Conservation (phyloP, 2,113 vertebrate genomes). For the Petromus typicus region DNA sequence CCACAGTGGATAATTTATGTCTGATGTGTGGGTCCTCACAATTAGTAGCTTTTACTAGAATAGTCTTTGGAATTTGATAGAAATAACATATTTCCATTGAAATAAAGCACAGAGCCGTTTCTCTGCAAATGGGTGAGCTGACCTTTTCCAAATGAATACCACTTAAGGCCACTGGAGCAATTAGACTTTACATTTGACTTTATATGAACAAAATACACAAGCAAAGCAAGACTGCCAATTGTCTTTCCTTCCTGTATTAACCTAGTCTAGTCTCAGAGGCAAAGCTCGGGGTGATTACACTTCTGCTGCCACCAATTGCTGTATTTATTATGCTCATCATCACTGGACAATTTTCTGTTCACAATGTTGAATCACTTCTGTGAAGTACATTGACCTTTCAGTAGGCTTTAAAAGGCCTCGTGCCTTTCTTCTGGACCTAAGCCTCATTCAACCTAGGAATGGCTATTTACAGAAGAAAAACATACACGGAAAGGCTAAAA, state of each 20-base stretch:
- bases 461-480: neutral
- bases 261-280: neutral
- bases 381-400: neutral
- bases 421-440: neutral
- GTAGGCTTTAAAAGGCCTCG: neutral
- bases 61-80: neutral
- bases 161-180: neutral
- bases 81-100: neutral
- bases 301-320: neutral
- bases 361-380: neutral
- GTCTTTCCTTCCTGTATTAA: neutral
- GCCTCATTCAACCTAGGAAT: neutral
- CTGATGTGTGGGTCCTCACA: neutral
- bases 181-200: neutral
- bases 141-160: constrained; percentile 2
- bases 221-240: neutral
- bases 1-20: neutral
- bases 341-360: neutral
- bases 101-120: neutral
- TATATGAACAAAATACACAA: neutral
- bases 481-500: neutral
- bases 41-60: neutral
- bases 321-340: neutral
- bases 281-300: neutral
- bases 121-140: neutral